Evolutionary conservation across 2,113 vertebrate genomes (phyloP).

Genomic region (Oncorhynchus mykiss): DNA sequence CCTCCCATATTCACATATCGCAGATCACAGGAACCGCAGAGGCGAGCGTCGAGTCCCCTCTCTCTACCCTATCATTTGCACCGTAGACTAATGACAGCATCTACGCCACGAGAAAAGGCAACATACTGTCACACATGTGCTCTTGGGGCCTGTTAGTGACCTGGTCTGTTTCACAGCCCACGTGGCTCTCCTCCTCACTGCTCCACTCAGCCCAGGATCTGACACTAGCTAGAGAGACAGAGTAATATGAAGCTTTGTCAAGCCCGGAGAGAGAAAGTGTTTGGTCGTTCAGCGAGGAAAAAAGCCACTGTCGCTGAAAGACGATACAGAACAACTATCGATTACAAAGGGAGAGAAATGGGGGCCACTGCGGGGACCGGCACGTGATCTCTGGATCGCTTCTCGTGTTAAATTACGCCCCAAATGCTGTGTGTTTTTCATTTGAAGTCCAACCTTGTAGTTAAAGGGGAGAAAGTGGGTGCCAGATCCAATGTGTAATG

Average conservation of each 20-base stretch:
- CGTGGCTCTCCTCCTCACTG: neutral
- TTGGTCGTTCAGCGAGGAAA: conserved; percentile 45
- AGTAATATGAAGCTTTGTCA: conserved; percentile 47
- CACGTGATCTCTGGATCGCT: conserved; percentile 40
- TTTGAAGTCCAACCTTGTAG: conserved; percentile 40
- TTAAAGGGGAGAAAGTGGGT: conserved; percentile 43
- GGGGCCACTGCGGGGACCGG: conserved; percentile 36
- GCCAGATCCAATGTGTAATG: conserved; percentile 44
- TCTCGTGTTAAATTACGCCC: conserved; percentile 59
- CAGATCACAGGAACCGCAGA: conserved; percentile 30
- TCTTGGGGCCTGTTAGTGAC: conserved; percentile 11
- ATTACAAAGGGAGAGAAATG: conserved; percentile 53
- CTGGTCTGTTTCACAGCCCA: conserved; percentile 22
- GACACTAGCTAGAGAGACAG: conserved; percentile 17
- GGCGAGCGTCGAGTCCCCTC: conserved; percentile 13
- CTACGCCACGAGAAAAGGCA: conserved; percentile 14
- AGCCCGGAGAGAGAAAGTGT: conserved; percentile 15
- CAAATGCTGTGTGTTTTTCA: conserved; percentile 40
- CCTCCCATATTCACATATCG: conserved; percentile 13
- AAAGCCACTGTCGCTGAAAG: conserved; percentile 48
- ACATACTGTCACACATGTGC: conserved; percentile 15
- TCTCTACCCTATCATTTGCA: conserved; percentile 32
- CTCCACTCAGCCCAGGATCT: conserved; percentile 25
- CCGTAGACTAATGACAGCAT: conserved; percentile 33
- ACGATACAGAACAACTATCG: conserved; percentile 54